Percentiles rank a stretch among this genome's conserved stretches.
These are phyloP conservation scores for Deilephila elpenor DNA, from an alignment of 2,888 invertebrate species.

Conservation along the genomic window DNA sequence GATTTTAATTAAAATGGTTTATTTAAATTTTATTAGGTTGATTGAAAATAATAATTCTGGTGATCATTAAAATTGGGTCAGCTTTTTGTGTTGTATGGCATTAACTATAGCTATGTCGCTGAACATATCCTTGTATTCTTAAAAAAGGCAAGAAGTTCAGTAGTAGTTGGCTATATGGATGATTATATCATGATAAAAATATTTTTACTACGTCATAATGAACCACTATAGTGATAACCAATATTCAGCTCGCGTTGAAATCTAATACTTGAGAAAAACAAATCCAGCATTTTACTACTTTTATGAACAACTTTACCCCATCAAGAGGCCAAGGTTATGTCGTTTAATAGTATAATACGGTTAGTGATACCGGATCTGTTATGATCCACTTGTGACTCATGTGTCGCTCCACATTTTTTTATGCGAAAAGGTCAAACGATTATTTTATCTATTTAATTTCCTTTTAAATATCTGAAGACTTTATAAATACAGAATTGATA, in stretches of 20 bases:
- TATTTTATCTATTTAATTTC: constrained; percentile 21
- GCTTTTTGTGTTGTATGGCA: no score
- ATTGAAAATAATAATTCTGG: not conserved
- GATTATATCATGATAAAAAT: no score
- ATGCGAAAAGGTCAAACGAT: constrained; percentile 9
- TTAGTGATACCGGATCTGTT: constrained; percentile 15
- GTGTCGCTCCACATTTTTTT: constrained; percentile 20
- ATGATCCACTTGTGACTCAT: constrained; percentile 19
- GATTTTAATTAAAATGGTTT: not conserved
- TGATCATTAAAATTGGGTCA: not conserved
- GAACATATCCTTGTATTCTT: not conserved
- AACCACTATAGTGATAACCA: not conserved
- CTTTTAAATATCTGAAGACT: constrained; percentile 11
- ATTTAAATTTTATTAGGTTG: not conserved
- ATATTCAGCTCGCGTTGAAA: constrained; percentile 1
- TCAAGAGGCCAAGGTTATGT: constrained; percentile 13
- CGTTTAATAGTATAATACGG: constrained; percentile 18
- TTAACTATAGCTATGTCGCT: no score
- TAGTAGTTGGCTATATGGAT: no score
- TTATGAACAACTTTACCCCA: not conserved
- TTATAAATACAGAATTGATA: constrained; percentile 7
- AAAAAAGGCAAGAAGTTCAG: not conserved
- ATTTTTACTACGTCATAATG: no score
- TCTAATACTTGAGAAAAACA: constrained; percentile 1
- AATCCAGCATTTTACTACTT: not conserved